Evolutionary conservation across 2,888 invertebrate species (phyloP).

Genomic region (Drosophila setosimentum): DNA sequence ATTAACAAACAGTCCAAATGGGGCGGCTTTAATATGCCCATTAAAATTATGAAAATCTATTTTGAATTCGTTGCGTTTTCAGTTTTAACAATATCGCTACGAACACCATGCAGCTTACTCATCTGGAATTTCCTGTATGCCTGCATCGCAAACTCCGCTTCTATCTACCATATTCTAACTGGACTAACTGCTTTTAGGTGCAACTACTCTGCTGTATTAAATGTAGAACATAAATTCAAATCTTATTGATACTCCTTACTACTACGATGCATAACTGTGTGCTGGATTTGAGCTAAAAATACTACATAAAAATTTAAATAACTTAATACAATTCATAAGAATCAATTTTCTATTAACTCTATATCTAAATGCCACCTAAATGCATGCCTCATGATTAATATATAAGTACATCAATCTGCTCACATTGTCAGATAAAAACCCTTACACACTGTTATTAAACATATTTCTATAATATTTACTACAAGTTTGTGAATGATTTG

Average conservation of each 20-base stretch:
- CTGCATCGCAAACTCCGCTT: slow-evolving; percentile 11
- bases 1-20: slow-evolving; percentile 65
- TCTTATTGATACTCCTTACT: neutral
- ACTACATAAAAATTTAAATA: neutral
- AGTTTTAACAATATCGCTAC: slow-evolving; percentile 16
- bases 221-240: neutral
- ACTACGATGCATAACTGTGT: neutral
- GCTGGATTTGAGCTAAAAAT: neutral
- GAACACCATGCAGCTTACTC: slow-evolving; percentile 58
- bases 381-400: neutral
- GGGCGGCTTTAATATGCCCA: slow-evolving; percentile 77
- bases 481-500: neutral
- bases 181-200: neutral
- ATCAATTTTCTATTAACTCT: neutral
- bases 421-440: neutral
- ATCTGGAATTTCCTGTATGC: slow-evolving; percentile 64
- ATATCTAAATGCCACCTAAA: neutral
- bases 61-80: slow-evolving; percentile 45
- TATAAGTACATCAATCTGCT: neutral
- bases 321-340: neutral
- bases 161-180: neutral
- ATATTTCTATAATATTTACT: neutral
- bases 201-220: neutral
- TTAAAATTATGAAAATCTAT: slow-evolving; percentile 77
- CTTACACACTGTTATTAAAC: neutral